These are phyloP conservation scores for Limnephilus auricula DNA, from an alignment of 2,888 invertebrate species.

Conservation along the genomic window DNA sequence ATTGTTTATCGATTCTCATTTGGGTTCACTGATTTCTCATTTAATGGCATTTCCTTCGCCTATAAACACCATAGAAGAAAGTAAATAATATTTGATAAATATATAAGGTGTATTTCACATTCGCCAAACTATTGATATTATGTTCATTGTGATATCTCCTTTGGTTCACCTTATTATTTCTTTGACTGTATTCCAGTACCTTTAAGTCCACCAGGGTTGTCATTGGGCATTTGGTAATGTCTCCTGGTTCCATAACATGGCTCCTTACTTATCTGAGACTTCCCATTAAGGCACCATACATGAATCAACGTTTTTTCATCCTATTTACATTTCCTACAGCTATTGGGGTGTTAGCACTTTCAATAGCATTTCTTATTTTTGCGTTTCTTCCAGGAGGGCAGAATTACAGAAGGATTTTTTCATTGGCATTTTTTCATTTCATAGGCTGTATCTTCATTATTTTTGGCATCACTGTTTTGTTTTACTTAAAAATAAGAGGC, in stretches of 20 bases:
- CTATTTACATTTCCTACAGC: background rate
- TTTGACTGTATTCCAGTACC: background rate
- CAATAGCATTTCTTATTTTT: background rate
- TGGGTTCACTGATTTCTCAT: background rate
- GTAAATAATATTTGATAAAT: background rate
- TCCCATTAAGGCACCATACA: background rate
- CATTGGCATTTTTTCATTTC: background rate
- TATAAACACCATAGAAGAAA: background rate
- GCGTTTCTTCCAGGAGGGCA: background rate
- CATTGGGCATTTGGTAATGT: background rate
- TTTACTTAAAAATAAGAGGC: background rate
- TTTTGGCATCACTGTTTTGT: background rate
- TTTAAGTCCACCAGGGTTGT: background rate
- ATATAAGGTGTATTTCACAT: background rate
- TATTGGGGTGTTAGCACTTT: background rate
- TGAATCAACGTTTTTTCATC: background rate
- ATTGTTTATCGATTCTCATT: slow-evolving; percentile 2
- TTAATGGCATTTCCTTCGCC: background rate
- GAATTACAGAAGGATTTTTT: background rate
- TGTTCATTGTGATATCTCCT: background rate
- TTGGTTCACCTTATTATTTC: background rate
- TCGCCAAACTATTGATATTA: background rate
- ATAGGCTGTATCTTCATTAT: too few species aligned
- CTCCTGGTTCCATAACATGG: background rate
- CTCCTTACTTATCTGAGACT: background rate